These are phyloP conservation scores for Drosophila putrida DNA, from an alignment of 2,888 invertebrate genomes.

Conservation along the genomic window DNA sequence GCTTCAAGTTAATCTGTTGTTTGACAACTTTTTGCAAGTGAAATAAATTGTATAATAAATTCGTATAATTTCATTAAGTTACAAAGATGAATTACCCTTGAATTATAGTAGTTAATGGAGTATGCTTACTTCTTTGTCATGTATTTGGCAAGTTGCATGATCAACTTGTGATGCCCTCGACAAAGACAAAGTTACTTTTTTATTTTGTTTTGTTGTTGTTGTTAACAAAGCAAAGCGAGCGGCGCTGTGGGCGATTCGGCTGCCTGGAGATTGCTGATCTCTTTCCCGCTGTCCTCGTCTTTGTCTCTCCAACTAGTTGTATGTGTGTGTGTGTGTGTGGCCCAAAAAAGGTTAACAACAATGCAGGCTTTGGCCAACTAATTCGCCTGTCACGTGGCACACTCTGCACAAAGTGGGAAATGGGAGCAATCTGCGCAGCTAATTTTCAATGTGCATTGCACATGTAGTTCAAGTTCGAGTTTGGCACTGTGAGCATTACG, in stretches of 20 bases:
- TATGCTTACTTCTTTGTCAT: conserved; percentile 15
- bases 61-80: conserved; percentile 7
- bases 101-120: conserved; percentile 2
- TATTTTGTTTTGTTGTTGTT: conserved; percentile 9
- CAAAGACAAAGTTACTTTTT: conserved; percentile 17
- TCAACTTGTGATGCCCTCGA: conserved; percentile 44
- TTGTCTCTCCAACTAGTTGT: conserved; percentile 25
- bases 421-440: conserved; percentile 70
- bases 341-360: conserved; percentile 59
- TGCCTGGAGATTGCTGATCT: conserved; percentile 62
- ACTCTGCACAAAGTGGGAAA: conserved; percentile 50
- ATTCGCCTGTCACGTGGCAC: conserved; percentile 75
- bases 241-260: conserved; percentile 72
- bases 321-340: conserved; percentile 35
- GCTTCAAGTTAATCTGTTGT: background rate
- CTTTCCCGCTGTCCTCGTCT: conserved; percentile 35
- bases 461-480: conserved; percentile 76
- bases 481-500: conserved; percentile 53
- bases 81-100: conserved; percentile 18
- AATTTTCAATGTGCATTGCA: conserved; percentile 68
- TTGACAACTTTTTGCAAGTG: conserved; percentile 3
- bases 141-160: conserved; percentile 44
- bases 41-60: conserved; percentile 7
- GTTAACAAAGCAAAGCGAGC: conserved; percentile 60
- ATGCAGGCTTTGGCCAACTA: conserved; percentile 59